A percentile compares a stretch with the other conserved stretches of the same genome.
phyloP scores from a whole-genome alignment of 2,888 invertebrate species.

The Tenthredo amoena region DNA sequence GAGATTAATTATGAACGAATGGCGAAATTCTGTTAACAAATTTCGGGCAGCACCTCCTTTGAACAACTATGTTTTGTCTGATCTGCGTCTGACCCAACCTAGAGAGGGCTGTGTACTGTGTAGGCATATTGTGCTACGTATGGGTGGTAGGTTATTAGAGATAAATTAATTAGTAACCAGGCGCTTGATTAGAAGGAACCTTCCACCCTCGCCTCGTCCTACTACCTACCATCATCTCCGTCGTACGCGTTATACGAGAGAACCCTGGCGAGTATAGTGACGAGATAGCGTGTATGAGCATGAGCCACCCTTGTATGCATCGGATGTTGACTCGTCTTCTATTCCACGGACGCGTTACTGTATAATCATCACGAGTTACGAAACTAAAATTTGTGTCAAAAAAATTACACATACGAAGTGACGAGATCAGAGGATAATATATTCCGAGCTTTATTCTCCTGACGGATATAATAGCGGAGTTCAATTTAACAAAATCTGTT shows the following conservation, averaged over 20 bases:
- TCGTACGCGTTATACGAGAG: slow-evolving; percentile 6
- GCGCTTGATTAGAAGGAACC: slow-evolving; percentile 69
- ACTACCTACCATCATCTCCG: not conserved
- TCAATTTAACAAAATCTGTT: not conserved
- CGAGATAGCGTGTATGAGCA: slow-evolving; percentile 2
- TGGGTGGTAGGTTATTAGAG: slow-evolving; percentile 61
- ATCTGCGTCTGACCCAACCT: slow-evolving; percentile 21
- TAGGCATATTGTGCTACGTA: slow-evolving; percentile 34
- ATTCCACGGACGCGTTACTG: slow-evolving; percentile 31
- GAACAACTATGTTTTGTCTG: slow-evolving; percentile 16
- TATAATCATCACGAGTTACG: slow-evolving; percentile 1
- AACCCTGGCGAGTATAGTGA: slow-evolving; percentile 15
- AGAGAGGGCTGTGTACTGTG: not conserved
- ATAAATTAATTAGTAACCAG: slow-evolving; percentile 67
- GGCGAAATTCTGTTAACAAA: not conserved
- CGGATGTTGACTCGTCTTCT: slow-evolving; percentile 23
- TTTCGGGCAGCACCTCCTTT: not conserved
- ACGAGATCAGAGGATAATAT: not conserved
- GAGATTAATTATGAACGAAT: not conserved
- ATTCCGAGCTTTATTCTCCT: not conserved
- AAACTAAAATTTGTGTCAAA: not conserved
- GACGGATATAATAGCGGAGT: not conserved
- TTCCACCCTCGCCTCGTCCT: slow-evolving; percentile 19
- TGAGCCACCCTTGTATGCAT: slow-evolving; percentile 13
- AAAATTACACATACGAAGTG: not conserved